Evolutionary conservation across 2,113 vertebrate species (phyloP), one percentile per base, ranked within the genome.

Genomic region (Callipepla squamata): DNA sequence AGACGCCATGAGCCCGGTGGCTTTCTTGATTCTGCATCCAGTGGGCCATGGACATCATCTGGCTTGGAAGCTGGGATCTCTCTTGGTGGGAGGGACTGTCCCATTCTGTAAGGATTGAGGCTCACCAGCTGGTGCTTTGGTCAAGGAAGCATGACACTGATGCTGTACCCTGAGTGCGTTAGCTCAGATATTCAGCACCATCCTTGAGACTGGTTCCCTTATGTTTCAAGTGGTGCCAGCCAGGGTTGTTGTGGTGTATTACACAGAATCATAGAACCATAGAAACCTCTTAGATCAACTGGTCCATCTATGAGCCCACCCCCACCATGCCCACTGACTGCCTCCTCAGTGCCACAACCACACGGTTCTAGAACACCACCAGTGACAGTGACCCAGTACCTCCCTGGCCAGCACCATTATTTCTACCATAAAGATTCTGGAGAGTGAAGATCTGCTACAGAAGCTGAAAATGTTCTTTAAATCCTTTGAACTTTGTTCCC

Each of bases 101-200:
- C 55, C 40, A 30, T 69, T 23, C 32, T 42, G 13, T 25, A 87
- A 76, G 38, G 61, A 15, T 12, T 44, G 48, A 79, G 18, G 19
- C 38, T 91, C 45, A 65, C 30, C 34, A 81, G 44, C 12, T 14
- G 5, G 53, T 76, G n/a, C 63, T 87, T 87, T 70, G 51, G 30
- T 13, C 6, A 5, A 25, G 23, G 50, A 80, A 91, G 34, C 23
- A 32, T 15, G 8, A 15, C 25, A 48, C 87, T 0, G 0, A 14
- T 65, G 22, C 21, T 76, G 6, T 13, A 40, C 11, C 48, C 72
- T 44, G 42, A 76, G 67, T 26, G 36, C 8, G 53, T 91, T 69
- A 66, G 48, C 63, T 74, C 36, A 38, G 73, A 18, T 57, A 34
- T 32, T 72, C 58, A 72, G 25, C 59, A 66, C 9, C 50, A 51